Conservation (phyloP, 2,888 invertebrate species). For the Lithophane ornitopus region DNA sequence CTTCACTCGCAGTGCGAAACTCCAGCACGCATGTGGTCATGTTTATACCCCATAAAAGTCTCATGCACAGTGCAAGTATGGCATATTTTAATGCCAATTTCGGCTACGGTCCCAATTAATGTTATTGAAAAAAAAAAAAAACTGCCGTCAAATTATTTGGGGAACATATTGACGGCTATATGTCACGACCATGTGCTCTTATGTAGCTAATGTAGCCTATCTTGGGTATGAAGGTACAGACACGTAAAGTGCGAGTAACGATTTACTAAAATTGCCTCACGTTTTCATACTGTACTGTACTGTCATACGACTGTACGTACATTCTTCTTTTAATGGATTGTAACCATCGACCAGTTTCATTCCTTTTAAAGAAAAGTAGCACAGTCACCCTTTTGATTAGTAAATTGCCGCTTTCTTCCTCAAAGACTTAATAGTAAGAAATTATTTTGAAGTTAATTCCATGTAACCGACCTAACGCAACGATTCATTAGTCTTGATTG, state of each 20-base stretch:
- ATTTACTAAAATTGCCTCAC: neutral
- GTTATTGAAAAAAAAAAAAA: too few species aligned
- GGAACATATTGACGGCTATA: too few species aligned
- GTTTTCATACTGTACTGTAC: neutral
- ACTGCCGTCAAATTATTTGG: too few species aligned
- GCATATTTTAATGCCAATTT: too few species aligned
- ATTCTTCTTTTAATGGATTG: neutral
- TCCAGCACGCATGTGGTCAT: neutral
- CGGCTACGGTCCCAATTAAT: too few species aligned
- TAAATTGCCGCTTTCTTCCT: conserved; percentile 62
- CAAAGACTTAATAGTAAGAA: conserved; percentile 55
- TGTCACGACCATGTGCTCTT: too few species aligned
- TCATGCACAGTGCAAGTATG: neutral
- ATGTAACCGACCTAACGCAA: conserved; percentile 40
- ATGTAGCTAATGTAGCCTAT: too few species aligned
- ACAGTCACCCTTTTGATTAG: conserved; percentile 67
- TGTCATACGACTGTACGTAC: neutral
- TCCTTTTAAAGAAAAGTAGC: conserved; percentile 47
- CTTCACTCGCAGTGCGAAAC: neutral
- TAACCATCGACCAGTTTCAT: conserved; percentile 6
- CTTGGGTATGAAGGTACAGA: too few species aligned
- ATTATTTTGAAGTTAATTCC: conserved; percentile 66
- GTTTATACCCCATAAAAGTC: too few species aligned
- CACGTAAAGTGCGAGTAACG: neutral
- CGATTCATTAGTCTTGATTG: conserved; percentile 66